A percentile compares a stretch with the other conserved stretches of the same genome.
These are phyloP conservation scores for Catharus bicknelli DNA, from an alignment of 2,113 vertebrate species.

Conservation along the genomic window DNA sequence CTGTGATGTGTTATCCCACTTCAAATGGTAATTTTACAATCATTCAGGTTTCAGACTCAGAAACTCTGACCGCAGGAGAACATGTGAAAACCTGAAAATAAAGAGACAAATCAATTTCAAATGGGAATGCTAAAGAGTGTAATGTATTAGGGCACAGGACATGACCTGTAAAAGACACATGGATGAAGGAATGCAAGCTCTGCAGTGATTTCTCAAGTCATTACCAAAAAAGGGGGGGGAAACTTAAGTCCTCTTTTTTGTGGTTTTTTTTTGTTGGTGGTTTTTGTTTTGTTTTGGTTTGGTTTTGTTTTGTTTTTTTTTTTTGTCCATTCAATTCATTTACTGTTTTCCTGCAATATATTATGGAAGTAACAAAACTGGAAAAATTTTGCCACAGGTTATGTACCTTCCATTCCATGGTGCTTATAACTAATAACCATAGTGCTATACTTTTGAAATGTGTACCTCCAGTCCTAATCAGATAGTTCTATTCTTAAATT, in stretches of 20 bases:
- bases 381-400: slow-evolving; percentile 10
- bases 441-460: neutral
- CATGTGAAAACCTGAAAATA: slow-evolving; percentile 13
- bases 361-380: neutral
- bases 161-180: neutral
- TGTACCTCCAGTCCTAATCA: neutral
- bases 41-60: neutral
- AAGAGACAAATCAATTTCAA: neutral
- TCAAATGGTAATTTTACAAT: neutral
- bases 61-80: neutral
- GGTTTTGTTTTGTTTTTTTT: too few species aligned
- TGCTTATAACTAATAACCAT: neutral
- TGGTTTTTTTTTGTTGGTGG: too few species aligned
- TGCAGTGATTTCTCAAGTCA: neutral
- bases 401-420: neutral
- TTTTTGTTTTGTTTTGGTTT: too few species aligned
- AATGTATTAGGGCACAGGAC: neutral
- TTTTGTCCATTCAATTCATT: neutral
- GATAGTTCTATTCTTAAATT: neutral
- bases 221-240: neutral
- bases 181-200: neutral
- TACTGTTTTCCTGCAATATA: neutral
- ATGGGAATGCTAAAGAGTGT: neutral
- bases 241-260: neutral
- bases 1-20: neutral